phyloP scores from a whole-genome alignment of 1,140 invertebrate species.

The Neuroterus valhalla region DNA sequence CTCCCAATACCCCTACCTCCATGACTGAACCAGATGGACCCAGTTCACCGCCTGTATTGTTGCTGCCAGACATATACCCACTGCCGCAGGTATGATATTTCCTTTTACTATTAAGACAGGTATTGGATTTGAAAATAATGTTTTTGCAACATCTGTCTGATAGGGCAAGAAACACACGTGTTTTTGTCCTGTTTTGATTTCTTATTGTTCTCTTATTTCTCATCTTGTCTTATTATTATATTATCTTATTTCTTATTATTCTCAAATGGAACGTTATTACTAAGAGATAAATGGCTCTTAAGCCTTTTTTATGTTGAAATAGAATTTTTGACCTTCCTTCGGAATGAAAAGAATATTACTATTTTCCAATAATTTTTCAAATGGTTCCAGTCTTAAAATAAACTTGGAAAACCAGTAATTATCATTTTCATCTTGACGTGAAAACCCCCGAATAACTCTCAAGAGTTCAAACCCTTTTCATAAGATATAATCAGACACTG shows the following conservation, averaged over 20 bases:
- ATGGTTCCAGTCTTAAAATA: background rate
- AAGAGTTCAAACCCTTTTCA: no score
- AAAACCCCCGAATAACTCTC: constrained; percentile 20
- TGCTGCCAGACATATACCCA: constrained; percentile 72
- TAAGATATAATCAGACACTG: no score
- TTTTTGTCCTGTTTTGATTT: constrained; percentile 3
- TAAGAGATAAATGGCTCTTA: background rate
- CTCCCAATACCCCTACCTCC: constrained; percentile 49
- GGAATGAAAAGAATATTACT: constrained; percentile 22
- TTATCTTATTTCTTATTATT: constrained; percentile 11
- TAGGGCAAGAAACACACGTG: background rate
- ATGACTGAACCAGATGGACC: constrained; percentile 63
- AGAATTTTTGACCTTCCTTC: no score
- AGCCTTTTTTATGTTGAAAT: no score
- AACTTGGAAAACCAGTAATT: background rate
- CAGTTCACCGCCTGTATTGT: constrained; percentile 71
- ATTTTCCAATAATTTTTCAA: constrained; percentile 22
- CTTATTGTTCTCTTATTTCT: constrained; percentile 2
- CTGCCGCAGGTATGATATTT: constrained; percentile 69
- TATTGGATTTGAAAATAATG: background rate
- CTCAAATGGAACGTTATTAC: no score
- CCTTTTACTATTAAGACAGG: background rate
- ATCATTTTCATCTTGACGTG: constrained; percentile 38
- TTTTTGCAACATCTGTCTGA: background rate
- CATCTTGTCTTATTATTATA: no score